Evolutionary conservation across 2,888 invertebrate genomes (phyloP).

Genomic region (Pseudococcus jackbeardsleyi): DNA sequence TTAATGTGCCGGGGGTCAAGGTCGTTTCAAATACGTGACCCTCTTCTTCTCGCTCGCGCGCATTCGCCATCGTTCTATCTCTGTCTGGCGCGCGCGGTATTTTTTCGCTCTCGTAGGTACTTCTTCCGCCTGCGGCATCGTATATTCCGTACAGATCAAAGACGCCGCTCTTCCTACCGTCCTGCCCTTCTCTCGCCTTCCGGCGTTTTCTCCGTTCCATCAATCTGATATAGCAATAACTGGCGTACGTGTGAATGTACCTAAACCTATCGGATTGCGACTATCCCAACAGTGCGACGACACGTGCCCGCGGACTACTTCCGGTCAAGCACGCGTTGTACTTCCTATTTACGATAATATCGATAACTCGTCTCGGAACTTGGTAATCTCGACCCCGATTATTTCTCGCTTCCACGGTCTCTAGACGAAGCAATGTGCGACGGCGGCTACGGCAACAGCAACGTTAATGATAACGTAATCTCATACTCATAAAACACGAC

Average conservation of each 20-base stretch:
- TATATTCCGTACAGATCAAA: not conserved
- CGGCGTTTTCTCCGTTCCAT: too few species aligned
- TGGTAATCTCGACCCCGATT: not conserved
- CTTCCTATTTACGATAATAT: too few species aligned
- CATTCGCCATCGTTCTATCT: not conserved
- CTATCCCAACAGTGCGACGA: too few species aligned
- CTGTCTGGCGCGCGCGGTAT: not conserved
- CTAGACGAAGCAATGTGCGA: not conserved
- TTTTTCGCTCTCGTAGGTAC: not conserved
- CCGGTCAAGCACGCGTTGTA: too few species aligned
- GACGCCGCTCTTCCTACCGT: not conserved
- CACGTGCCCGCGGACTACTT: too few species aligned
- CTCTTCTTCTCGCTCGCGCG: conserved; percentile 4
- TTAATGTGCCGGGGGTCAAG: conserved; percentile 60
- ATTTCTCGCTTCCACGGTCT: not conserved
- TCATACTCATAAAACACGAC: not conserved
- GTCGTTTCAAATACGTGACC: conserved; percentile 51
- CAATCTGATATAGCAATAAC: too few species aligned
- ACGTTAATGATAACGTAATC: conserved; percentile 10
- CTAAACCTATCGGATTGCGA: too few species aligned
- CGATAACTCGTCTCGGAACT: not conserved
- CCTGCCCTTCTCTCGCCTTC: not conserved
- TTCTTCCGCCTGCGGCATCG: conserved; percentile 14
- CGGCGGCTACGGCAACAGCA: not conserved
- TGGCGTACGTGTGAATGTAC: too few species aligned